A percentile compares a stretch with the other conserved stretches of the same genome.
phyloP scores from a whole-genome alignment of 2,113 vertebrate genomes.

The Muntiacus muntjak region DNA sequence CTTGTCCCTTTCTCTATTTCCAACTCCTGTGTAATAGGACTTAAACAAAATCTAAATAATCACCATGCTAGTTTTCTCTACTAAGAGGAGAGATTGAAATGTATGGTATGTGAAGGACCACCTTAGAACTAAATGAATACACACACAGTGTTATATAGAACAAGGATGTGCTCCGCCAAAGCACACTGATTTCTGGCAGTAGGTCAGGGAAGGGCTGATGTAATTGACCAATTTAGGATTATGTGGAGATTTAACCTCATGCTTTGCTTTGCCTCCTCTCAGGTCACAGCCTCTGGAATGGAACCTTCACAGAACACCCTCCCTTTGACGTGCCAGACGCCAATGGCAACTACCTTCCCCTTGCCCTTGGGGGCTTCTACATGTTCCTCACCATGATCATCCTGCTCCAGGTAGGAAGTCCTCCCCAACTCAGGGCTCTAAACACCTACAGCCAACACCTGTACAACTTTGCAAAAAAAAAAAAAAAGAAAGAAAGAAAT shows the following conservation, averaged over 20 bases:
- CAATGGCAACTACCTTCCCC: constrained; percentile 78
- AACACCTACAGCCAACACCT: not conserved
- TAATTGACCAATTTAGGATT: not conserved
- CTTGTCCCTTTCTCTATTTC: not conserved
- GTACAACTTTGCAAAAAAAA: not conserved
- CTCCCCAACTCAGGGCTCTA: not conserved
- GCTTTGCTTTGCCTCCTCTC: constrained; percentile 6
- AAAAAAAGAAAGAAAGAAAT: not conserved
- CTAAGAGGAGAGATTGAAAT: not conserved
- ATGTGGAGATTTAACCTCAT: not conserved
- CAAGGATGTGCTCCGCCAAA: not conserved
- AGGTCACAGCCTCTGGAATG: constrained; percentile 90
- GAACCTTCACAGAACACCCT: constrained; percentile 79
- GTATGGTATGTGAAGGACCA: not conserved
- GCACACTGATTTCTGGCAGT: not conserved
- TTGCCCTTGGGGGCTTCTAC: constrained; percentile 86
- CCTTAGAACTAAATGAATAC: not conserved
- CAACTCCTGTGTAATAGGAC: not conserved
- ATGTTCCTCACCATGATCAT: constrained; percentile 98
- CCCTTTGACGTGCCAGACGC: constrained; percentile 86
- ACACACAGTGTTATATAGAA: no score
- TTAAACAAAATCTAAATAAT: not conserved
- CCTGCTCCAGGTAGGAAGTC: constrained; percentile 89
- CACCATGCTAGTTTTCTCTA: not conserved
- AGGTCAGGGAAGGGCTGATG: not conserved